Evolutionary conservation across 2,797 vertebrate genomes (phyloP).

Genomic region (Anguilla obscura): DNA sequence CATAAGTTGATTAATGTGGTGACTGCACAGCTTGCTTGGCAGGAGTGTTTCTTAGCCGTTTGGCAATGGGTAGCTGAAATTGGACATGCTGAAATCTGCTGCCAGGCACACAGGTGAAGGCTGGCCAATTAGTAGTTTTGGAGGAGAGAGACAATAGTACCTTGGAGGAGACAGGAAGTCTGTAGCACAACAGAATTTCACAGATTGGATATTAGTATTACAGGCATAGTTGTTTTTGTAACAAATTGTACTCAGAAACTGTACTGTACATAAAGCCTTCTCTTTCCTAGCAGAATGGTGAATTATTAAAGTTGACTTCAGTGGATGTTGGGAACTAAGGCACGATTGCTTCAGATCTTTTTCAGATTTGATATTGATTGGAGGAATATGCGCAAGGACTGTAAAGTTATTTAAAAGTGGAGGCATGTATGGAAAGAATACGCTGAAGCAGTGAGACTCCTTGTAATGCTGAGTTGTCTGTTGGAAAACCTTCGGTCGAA

Average conservation of each 20-base stretch:
- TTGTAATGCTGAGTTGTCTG: neutral
- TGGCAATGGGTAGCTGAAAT: conserved; percentile 15
- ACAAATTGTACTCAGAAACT: neutral
- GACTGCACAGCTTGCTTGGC: conserved; percentile 11
- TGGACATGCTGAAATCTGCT: neutral
- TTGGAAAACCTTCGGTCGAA: neutral
- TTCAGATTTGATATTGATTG: neutral
- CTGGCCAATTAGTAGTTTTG: neutral
- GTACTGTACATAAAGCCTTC: neutral
- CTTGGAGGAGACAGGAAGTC: neutral
- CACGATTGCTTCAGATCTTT: neutral
- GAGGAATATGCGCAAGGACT: neutral
- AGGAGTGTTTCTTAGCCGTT: conserved; percentile 31
- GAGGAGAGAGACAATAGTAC: neutral
- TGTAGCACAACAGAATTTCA: neutral
- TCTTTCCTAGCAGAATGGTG: neutral
- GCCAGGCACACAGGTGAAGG: neutral
- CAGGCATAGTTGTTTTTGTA: neutral
- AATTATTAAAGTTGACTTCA: conserved; percentile 18
- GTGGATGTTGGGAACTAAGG: neutral
- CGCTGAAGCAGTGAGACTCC: neutral
- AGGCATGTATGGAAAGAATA: neutral
- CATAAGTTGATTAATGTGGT: conserved; percentile 24
- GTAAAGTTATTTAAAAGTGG: neutral
- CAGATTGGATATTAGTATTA: neutral